These are phyloP conservation scores for Phoenicopterus ruber DNA, from an alignment of 2,113 vertebrate species.

Conservation along the genomic window DNA sequence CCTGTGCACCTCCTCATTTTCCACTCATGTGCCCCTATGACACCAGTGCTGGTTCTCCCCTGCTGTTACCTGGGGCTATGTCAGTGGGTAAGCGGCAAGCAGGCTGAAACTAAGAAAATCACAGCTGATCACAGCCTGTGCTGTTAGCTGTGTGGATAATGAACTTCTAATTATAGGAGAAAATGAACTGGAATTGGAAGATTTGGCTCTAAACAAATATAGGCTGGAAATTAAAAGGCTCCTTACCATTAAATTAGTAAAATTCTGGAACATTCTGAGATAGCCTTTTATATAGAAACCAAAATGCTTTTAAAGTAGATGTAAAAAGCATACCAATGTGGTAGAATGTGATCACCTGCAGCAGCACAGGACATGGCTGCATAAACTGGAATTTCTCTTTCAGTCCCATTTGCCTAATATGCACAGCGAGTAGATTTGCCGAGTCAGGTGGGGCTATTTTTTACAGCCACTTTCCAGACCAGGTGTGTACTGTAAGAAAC, in stretches of 20 bases:
- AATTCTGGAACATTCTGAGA: not conserved
- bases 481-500: not conserved
- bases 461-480: not conserved
- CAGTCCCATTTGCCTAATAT: not conserved
- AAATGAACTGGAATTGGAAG: not conserved
- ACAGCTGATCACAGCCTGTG: not conserved
- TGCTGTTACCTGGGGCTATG: not conserved
- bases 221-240: conserved; percentile 15
- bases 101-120: not conserved
- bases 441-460: not conserved
- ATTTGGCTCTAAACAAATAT: not conserved
- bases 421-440: not conserved
- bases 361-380: not conserved
- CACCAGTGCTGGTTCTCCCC: not conserved
- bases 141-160: not conserved
- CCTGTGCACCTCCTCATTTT: not conserved
- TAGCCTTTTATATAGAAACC: not conserved
- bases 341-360: not conserved
- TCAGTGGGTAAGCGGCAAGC: not conserved
- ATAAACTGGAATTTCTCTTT: not conserved
- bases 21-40: not conserved
- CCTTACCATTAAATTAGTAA: not conserved
- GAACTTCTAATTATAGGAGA: not conserved
- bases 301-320: not conserved
- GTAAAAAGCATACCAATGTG: not conserved